These are phyloP conservation scores for Tolypeutes matacus DNA, from an alignment of 2,797 vertebrate species.

Conservation along the genomic window DNA sequence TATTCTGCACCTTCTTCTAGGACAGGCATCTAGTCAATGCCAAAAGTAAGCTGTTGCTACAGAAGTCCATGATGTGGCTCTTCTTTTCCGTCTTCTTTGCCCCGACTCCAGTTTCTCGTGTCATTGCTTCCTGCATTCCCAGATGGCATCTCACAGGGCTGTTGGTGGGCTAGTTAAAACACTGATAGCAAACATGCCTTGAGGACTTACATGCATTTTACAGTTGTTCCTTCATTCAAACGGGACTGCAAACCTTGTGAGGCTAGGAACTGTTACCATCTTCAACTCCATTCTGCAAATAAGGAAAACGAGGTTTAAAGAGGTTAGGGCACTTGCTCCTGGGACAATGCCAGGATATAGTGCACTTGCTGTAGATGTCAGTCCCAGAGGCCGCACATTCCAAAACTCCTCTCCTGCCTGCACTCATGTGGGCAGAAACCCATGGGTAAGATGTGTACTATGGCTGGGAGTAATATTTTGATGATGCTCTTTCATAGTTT, in stretches of 20 bases:
- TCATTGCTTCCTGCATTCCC: background rate
- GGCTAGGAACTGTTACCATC: background rate
- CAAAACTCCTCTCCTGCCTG: no score
- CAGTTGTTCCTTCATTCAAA: background rate
- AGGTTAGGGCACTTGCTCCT: background rate
- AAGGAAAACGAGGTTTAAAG: conserved; percentile 21
- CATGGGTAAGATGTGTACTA: no score
- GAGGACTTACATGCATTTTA: background rate
- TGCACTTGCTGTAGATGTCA: no score
- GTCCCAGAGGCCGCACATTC: no score
- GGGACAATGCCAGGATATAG: no score
- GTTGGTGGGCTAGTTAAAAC: background rate
- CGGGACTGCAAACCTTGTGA: background rate
- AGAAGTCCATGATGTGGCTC: background rate
- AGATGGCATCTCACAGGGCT: background rate
- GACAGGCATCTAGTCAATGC: background rate
- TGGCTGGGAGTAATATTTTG: no score
- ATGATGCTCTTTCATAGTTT: no score
- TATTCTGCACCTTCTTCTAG: background rate
- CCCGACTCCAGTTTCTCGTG: background rate
- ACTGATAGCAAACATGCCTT: background rate
- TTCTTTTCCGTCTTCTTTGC: background rate
- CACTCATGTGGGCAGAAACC: no score
- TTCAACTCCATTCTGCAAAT: background rate
- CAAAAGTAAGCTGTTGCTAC: conserved; percentile 38